Evolutionary conservation across 2,888 invertebrate genomes (phyloP), one percentile per base, ranked within the genome.

Genomic region (Conistra vaccinii): DNA sequence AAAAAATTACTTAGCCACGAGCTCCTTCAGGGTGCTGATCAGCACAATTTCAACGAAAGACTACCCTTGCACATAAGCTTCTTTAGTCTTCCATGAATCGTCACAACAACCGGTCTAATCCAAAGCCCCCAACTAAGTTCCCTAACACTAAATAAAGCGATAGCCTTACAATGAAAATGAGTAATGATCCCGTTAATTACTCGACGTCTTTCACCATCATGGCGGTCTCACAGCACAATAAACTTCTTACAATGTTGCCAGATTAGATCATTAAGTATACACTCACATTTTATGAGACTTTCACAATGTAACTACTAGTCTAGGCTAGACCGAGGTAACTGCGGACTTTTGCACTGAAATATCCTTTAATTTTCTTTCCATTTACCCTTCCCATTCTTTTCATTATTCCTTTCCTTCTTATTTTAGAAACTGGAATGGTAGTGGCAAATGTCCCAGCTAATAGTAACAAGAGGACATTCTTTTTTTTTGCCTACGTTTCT

Each of bases 121-220:
- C 20, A 20, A 26, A 72, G 26, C 32, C 51, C 12, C 17, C 14
- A 69, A 70, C 70, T 69, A 39, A 53, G 70, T 0, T 32, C 45
- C 23, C 23, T 32, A 20, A 17, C 14, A 57, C 17, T 20, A 17
- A 57, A 70, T 53, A 71, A 48, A n/a, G 70, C 58, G 0, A 78
- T 60, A 69, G 23, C 23, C 26, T 75, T n/a, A 65, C 62, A 53
- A 42, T 58, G 57, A 69, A 75, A 84, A 74, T 76, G 61, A 76
- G 65, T 81, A 84, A 81, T 76, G 69, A 69, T 14, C 48, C 58
- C 26, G 62, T 61, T 84, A 84, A 82, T 82, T 81, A 75, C 61
- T 72, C 57, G 23, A 32, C 45, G 26, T 67, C 76, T 80, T 73
- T 67, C 67, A n/a, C 58, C 55, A 53, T 20, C 42, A 26, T 29